These are phyloP conservation scores for Aurelia aurita complex sp. Pacific DNA, from an alignment of 30 jellyfish, hydroid and myxozoan genomes.

Conservation along the genomic window DNA sequence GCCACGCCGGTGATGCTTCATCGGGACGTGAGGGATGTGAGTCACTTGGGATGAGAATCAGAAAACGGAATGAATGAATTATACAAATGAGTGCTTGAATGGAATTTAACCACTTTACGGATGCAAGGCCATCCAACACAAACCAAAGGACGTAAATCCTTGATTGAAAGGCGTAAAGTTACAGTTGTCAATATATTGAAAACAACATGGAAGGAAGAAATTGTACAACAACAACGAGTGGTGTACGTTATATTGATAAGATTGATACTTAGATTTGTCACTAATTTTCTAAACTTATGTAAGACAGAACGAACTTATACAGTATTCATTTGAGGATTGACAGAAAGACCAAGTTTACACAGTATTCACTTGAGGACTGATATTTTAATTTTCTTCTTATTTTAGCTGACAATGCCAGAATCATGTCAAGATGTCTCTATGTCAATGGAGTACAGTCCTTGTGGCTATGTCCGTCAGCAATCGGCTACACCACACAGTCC, in stretches of 20 bases:
- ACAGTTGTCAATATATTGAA: neutral
- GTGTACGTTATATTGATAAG: too few species aligned
- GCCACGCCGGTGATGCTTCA: slow-evolving; percentile 2
- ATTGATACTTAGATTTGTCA: too few species aligned
- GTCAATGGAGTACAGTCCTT: slow-evolving; percentile 61
- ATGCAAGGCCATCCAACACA: slow-evolving; percentile 23
- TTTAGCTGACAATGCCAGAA: slow-evolving; percentile 38
- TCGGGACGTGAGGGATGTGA: slow-evolving; percentile 44
- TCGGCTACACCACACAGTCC: slow-evolving; percentile 40
- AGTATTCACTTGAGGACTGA: neutral
- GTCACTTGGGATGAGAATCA: slow-evolving; percentile 3
- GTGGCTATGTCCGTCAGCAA: slow-evolving; percentile 49
- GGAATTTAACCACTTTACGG: slow-evolving; percentile 49
- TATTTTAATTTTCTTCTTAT: neutral
- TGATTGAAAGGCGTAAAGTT: neutral
- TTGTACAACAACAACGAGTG: neutral
- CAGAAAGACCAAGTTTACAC: too few species aligned
- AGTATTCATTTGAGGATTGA: too few species aligned
- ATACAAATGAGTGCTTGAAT: slow-evolving; percentile 10
- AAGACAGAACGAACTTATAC: too few species aligned
- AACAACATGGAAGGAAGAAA: slow-evolving; percentile 24
- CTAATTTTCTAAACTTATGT: too few species aligned
- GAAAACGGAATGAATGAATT: neutral
- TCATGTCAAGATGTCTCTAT: slow-evolving; percentile 27
- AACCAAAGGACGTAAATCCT: slow-evolving; percentile 23